Conservation (phyloP, 2,888 invertebrate genomes). For the Gari tellinella region DNA sequence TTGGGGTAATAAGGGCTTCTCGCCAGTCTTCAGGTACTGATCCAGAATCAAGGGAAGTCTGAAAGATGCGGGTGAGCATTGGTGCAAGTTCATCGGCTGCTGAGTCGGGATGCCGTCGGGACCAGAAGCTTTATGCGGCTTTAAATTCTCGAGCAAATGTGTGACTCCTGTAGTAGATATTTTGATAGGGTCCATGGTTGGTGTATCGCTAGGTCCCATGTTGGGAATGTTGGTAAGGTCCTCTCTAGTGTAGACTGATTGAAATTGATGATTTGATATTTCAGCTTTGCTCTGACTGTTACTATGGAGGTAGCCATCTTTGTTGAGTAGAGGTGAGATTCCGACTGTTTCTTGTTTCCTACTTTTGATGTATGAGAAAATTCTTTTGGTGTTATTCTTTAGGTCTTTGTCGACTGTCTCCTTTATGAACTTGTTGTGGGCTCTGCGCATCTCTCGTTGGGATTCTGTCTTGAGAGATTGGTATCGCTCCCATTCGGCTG, state of each 20-base stretch:
- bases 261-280: conserved; percentile 49
- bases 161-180: conserved; percentile 2
- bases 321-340: too few relatives aligned
- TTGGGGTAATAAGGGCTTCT: conserved; percentile 24
- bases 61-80: conserved; percentile 17
- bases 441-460: too few relatives aligned
- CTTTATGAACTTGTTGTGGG: too few relatives aligned
- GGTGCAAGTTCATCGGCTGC: conserved; percentile 18
- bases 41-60: conserved; percentile 26
- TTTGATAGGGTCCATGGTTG: too few relatives aligned
- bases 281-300: conserved; percentile 30
- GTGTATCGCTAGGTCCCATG: conserved; percentile 14
- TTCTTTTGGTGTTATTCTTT: too few relatives aligned
- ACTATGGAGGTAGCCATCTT: conserved; percentile 14
- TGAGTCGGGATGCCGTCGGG: conserved; percentile 15
- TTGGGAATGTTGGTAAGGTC: conserved; percentile 35
- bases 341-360: too few relatives aligned
- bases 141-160: conserved; percentile 14
- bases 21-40: conserved; percentile 32
- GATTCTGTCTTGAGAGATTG: too few relatives aligned
- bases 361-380: too few relatives aligned
- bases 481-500: too few relatives aligned
- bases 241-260: conserved; percentile 36
- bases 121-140: conserved; percentile 30
- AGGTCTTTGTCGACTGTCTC: too few relatives aligned